A percentile compares a stretch with the other conserved stretches of the same genome.
Conservation (phyloP, 2,797 vertebrate species). For the Ispidina picta region DNA sequence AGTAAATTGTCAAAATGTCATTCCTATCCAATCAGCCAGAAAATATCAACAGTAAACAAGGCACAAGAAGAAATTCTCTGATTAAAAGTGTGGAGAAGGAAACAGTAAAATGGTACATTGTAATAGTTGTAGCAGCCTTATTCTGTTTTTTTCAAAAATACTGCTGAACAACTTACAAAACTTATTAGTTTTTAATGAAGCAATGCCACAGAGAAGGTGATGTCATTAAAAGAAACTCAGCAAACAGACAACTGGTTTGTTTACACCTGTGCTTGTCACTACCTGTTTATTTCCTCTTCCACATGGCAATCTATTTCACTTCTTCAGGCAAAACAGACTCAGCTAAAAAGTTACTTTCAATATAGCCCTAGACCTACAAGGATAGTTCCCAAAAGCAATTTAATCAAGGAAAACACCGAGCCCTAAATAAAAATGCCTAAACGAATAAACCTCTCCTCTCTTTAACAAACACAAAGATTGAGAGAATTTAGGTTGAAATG, state of each 20-base stretch:
- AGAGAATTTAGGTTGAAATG: not conserved
- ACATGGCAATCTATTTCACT: not conserved
- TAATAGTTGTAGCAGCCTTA: slow-evolving; percentile 23
- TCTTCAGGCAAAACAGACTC: not conserved
- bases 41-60: slow-evolving; percentile 86
- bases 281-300: slow-evolving; percentile 2
- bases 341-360: not conserved
- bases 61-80: slow-evolving; percentile 80
- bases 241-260: slow-evolving; percentile 19
- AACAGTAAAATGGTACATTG: slow-evolving; percentile 55
- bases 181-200: slow-evolving; percentile 69
- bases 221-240: slow-evolving; percentile 21
- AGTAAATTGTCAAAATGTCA: slow-evolving; percentile 92
- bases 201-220: slow-evolving; percentile 4
- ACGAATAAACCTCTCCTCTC: not conserved
- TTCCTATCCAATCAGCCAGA: slow-evolving; percentile 86
- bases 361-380: not conserved
- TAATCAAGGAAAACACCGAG: not conserved
- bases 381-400: not conserved
- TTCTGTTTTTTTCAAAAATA: slow-evolving; percentile 55
- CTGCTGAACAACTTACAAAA: slow-evolving; percentile 36
- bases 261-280: not conserved
- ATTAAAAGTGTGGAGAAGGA: slow-evolving; percentile 74
- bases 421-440: not conserved
- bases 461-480: not conserved